Conservation (phyloP, 2,888 invertebrate genomes). For the Salticus scenicus region DNA sequence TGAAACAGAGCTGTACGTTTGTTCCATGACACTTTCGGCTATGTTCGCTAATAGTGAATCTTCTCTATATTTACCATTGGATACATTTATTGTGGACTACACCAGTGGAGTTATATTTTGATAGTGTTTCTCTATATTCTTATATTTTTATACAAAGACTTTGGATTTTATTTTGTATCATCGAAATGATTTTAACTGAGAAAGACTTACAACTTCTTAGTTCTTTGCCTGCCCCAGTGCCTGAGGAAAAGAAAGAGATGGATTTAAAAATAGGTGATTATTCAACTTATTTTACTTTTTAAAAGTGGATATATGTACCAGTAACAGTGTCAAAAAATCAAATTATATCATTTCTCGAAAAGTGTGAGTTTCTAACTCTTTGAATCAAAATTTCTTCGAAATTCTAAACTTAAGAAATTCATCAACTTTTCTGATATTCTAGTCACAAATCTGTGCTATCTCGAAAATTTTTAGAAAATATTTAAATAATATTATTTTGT, state of each 20-base stretch:
- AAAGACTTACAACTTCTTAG: slow-evolving; percentile 73
- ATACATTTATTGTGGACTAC: neutral
- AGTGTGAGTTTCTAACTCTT: too few relatives aligned
- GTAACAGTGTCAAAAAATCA: too few relatives aligned
- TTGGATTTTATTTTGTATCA: slow-evolving; percentile 42
- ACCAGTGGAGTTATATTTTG: slow-evolving; percentile 15
- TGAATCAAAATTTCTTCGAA: too few relatives aligned
- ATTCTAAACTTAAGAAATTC: too few relatives aligned
- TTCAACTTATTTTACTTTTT: slow-evolving; percentile 18
- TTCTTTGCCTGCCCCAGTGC: slow-evolving; percentile 70
- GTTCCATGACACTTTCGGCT: slow-evolving; percentile 17
- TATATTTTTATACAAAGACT: slow-evolving; percentile 18
- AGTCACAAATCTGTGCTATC: too few relatives aligned
- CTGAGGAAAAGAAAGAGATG: slow-evolving; percentile 72
- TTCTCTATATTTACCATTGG: neutral
- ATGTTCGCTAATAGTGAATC: neutral
- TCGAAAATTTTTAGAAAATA: too few relatives aligned
- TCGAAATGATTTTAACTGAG: slow-evolving; percentile 73
- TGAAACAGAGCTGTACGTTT: slow-evolving; percentile 52
- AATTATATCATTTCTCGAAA: too few relatives aligned
- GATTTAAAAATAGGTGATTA: slow-evolving; percentile 73
- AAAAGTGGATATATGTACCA: neutral
- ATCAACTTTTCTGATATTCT: too few relatives aligned
- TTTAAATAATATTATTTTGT: too few relatives aligned
- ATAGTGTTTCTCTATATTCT: slow-evolving; percentile 22